Percentiles rank a stretch among this genome's conserved stretches.
These are phyloP conservation scores for Synchiropus splendidus DNA, from an alignment of 2,113 vertebrate species.

Conservation along the genomic window DNA sequence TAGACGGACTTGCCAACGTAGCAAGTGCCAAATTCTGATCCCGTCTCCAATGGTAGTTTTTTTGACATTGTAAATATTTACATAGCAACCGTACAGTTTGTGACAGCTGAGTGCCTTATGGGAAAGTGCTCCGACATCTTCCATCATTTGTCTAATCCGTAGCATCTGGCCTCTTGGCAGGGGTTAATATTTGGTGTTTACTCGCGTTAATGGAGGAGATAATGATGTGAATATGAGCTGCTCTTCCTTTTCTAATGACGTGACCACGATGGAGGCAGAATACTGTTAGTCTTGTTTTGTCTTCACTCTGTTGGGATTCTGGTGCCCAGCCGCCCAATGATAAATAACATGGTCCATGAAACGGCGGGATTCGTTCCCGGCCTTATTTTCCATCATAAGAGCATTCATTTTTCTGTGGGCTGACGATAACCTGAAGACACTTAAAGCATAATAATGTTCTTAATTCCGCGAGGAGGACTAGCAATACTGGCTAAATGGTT, in stretches of 20 bases:
- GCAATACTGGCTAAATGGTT: conserved; percentile 9
- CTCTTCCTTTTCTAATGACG: conserved; percentile 47
- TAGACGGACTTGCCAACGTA: no score
- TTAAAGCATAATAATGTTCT: neutral
- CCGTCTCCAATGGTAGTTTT: no score
- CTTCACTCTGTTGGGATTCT: conserved; percentile 25
- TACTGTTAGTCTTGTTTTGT: conserved; percentile 27
- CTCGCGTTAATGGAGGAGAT: conserved; percentile 38
- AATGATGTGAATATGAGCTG: conserved; percentile 47
- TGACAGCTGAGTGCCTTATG: no score
- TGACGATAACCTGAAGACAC: conserved; percentile 11
- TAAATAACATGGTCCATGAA: conserved; percentile 7
- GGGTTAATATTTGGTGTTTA: conserved; percentile 48
- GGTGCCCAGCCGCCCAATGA: conserved; percentile 2
- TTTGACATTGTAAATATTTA: no score
- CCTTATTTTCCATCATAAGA: conserved; percentile 9
- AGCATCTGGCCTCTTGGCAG: conserved; percentile 22
- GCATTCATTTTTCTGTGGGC: conserved; percentile 10
- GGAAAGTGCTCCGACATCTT: no score
- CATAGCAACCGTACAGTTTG: no score
- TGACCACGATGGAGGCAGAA: conserved; percentile 22
- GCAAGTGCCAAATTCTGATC: no score
- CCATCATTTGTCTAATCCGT: neutral
- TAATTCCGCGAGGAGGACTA: conserved; percentile 15
- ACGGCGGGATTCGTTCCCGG: neutral